A percentile compares a stretch with the other conserved stretches of the same genome.
Conservation (phyloP, 2,888 invertebrate species). For the Azorinus chamasolen region DNA sequence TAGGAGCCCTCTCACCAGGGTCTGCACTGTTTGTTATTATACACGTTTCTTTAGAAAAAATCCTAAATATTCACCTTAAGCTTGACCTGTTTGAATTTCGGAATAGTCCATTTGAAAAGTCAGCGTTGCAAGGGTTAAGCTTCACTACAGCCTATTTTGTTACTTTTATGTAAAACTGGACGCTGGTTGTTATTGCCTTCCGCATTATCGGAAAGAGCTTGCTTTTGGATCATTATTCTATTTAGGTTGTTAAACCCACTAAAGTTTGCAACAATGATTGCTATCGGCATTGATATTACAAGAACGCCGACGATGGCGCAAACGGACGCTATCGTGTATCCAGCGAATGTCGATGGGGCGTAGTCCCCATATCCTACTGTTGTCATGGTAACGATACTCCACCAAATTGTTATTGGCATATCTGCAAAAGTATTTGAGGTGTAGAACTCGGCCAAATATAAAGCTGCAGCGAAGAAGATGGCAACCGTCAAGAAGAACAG, state of each 20-base stretch:
- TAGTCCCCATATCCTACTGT: conserved; percentile 79
- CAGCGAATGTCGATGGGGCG: conserved; percentile 58
- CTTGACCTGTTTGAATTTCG: too few species aligned
- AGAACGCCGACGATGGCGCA: conserved; percentile 70
- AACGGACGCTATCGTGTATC: conserved; percentile 65
- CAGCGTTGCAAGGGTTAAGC: too few species aligned
- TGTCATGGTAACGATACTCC: conserved; percentile 80
- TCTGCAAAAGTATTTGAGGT: conserved; percentile 58
- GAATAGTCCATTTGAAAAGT: too few species aligned
- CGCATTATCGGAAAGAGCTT: not conserved
- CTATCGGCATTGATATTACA: conserved; percentile 71
- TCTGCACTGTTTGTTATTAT: too few species aligned
- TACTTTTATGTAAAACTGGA: not conserved
- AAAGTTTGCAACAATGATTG: conserved; percentile 75
- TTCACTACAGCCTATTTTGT: not conserved
- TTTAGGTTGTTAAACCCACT: conserved; percentile 60
- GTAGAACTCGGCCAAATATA: conserved; percentile 73
- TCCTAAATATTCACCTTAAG: too few species aligned
- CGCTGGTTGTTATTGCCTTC: not conserved
- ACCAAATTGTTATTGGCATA: conserved; percentile 76
- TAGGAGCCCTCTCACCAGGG: too few species aligned
- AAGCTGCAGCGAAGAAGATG: conserved; percentile 75
- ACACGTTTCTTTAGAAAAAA: too few species aligned
- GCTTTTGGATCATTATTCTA: conserved; percentile 30
- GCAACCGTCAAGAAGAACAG: conserved; percentile 72